Evolutionary conservation across 2,888 invertebrate genomes (phyloP).

Genomic region (Lamellibrachia satsuma): DNA sequence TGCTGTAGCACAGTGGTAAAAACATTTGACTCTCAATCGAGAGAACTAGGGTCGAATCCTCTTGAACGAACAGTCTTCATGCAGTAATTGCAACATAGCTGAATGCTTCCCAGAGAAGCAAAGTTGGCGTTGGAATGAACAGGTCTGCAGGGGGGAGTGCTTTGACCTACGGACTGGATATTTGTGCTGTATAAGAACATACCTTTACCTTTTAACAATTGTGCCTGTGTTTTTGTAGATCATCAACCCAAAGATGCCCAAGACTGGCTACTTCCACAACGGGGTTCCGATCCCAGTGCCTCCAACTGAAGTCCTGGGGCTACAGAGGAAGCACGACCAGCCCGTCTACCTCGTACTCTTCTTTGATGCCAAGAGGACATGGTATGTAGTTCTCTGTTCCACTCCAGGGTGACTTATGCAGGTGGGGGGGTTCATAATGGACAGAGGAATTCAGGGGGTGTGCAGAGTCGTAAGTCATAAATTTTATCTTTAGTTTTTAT

Average conservation of each 20-base stretch:
- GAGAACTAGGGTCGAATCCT: too few relatives aligned
- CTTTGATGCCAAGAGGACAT: conserved; percentile 94
- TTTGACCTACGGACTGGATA: too few relatives aligned
- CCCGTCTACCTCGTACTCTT: conserved; percentile 90
- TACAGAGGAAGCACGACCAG: conserved; percentile 80
- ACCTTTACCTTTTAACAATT: not conserved
- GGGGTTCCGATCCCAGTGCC: conserved; percentile 94
- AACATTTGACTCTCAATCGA: too few relatives aligned
- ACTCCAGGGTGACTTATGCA: not conserved
- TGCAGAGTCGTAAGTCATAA: too few relatives aligned
- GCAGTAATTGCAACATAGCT: too few relatives aligned
- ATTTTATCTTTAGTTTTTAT: too few relatives aligned
- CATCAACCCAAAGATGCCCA: conserved; percentile 92
- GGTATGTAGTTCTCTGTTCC: conserved; percentile 68
- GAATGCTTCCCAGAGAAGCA: too few relatives aligned
- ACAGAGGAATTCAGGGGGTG: too few relatives aligned
- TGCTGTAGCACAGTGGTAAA: too few relatives aligned
- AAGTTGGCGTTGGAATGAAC: too few relatives aligned
- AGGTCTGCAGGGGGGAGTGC: too few relatives aligned
- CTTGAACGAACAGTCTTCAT: too few relatives aligned
- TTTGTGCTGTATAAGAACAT: not conserved
- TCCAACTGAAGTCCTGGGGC: conserved; percentile 86
- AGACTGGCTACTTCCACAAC: conserved; percentile 86
- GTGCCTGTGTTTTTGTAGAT: conserved; percentile 69
- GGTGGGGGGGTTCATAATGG: not conserved